Conservation (phyloP, 2,113 vertebrate genomes). For the Pelodiscus sinensis region DNA sequence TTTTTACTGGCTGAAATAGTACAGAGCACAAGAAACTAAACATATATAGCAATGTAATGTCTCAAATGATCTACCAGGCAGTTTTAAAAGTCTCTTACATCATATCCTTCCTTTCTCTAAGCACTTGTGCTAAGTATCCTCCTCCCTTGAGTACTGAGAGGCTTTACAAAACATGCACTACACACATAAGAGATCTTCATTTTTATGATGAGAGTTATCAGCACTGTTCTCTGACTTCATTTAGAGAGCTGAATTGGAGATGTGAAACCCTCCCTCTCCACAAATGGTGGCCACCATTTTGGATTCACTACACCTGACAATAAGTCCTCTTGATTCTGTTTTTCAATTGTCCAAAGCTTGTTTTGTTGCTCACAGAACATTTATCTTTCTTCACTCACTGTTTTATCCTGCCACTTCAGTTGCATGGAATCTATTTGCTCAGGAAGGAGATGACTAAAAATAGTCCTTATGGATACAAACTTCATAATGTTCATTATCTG, state of each 20-base stretch:
- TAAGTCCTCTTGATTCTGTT: background rate
- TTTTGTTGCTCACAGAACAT: background rate
- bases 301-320: background rate
- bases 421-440: background rate
- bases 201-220: background rate
- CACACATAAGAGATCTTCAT: background rate
- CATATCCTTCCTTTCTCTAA: background rate
- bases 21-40: background rate
- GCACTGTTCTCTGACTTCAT: background rate
- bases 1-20: background rate
- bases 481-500: background rate
- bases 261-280: background rate
- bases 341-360: background rate
- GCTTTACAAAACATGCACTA: background rate
- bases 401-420: background rate
- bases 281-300: background rate
- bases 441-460: background rate
- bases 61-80: background rate
- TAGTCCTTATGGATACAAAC: background rate
- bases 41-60: background rate
- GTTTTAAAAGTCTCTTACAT: background rate
- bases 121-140: accelerated
- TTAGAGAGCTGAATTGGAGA: background rate
- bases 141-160: background rate
- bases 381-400: background rate